Base-by-base conservation (phyloP, 2,797 vertebrate genomes). In the Mormyrus proboscirostris region DNA sequence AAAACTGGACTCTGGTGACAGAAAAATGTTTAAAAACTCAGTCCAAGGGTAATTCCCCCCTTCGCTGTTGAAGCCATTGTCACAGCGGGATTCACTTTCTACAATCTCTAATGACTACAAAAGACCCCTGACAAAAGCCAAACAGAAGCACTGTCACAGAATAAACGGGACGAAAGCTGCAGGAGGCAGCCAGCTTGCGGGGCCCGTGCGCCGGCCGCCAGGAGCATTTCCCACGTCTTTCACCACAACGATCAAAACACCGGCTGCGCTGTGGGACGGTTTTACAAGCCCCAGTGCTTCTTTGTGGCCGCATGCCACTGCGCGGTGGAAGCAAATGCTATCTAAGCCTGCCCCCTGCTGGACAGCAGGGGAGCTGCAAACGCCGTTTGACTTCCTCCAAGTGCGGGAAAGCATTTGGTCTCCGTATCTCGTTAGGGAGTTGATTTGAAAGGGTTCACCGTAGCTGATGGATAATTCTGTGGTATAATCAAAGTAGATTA, bases 281-380 rank as follows among this genome's bases (percentile, higher is more conserved):
- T 57, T 86, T 88, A 73, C 44, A 79, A 90, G 86, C 57, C 88
- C 86, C 88, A 49, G 79, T 29, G 29, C 49, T 41, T 79, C 73
- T 90, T 86, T 85, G 83, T 55, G 44, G 73, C 73, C 84, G 1
- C 5, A n/a, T 19, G 2, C 47, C 76, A 84, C 3, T 1, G 2
- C 12, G 0, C 62, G 22, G 5, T 19, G 38, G 47, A 88, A 55
- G 79, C 90, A 90, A 90, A 47, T 90, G 91, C 89, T 91, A 90
- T 92, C 59, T 94, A 94, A 95, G 91, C 25, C 93, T 94, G 94
- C 88, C 94, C 93, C 95, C 96, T 95, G 93, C 92, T 94, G 95
- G 94, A 12, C 0, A 0, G 14, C 4, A 33, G 19, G 16, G 88
- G 86, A 79, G 88, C 51, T 93, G 89, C 94, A 51, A 16, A 1